These are phyloP conservation scores for Syncerus caffer DNA, from an alignment of 2,797 vertebrate species.

Conservation along the genomic window DNA sequence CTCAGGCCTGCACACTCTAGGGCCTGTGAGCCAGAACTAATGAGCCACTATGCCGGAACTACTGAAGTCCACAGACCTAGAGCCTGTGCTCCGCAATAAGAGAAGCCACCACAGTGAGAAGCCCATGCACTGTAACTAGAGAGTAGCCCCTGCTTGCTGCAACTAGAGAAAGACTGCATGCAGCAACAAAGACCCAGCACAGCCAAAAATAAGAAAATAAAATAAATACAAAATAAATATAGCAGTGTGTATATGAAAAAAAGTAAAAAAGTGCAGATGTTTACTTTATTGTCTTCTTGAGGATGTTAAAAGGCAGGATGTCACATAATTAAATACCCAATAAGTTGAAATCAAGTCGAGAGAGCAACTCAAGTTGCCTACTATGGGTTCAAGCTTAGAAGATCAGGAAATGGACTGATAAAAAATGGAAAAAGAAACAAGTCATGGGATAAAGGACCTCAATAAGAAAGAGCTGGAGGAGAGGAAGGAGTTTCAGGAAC, in stretches of 20 bases:
- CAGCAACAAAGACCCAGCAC: not conserved
- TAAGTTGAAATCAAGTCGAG: not conserved
- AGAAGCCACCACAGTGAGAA: not conserved
- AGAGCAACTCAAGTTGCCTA: not conserved
- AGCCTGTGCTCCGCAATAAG: not conserved
- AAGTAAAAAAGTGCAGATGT: not conserved
- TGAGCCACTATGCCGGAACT: accelerated
- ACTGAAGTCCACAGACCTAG: not conserved
- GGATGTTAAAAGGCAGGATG: not conserved
- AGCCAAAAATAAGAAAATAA: not conserved
- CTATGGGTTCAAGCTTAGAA: not conserved
- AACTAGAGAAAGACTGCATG: not conserved
- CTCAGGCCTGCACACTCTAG: not conserved
- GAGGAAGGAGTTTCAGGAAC: not conserved
- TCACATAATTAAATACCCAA: not conserved
- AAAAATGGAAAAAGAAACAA: not conserved
- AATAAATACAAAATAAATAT: not conserved
- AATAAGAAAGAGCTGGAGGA: not conserved
- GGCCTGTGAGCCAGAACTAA: not conserved
- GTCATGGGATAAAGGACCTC: not conserved
- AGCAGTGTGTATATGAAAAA: not conserved
- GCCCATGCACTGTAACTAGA: not conserved
- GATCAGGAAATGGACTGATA: not conserved
- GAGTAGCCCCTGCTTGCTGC: not conserved
- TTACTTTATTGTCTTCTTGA: not conserved